Evolutionary conservation across 1,140 invertebrate species (phyloP).

Genomic region (Scaptomyza pallida): DNA sequence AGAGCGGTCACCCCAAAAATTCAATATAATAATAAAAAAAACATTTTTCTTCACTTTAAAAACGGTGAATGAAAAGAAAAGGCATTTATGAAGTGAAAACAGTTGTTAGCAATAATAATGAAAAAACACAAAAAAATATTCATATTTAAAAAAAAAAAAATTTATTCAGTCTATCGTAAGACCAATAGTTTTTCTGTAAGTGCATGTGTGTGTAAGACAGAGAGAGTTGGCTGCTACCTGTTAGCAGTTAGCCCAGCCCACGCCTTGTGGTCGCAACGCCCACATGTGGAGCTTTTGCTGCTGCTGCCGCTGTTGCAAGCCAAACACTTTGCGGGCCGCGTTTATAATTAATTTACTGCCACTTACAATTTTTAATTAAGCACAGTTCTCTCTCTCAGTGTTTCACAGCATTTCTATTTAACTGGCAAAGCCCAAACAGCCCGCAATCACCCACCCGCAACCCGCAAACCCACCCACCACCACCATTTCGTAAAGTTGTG

Average conservation of each 20-base stretch:
- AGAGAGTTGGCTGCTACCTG: neutral
- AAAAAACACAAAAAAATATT: too few species aligned
- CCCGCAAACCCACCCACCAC: neutral
- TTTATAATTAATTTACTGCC: slow-evolving; percentile 81
- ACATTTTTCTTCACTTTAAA: too few species aligned
- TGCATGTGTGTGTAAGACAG: neutral
- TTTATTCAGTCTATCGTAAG: too few species aligned
- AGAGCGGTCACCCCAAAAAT: too few species aligned
- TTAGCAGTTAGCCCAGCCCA: slow-evolving; percentile 1
- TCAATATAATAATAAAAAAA: too few species aligned
- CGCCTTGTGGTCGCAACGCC: slow-evolving; percentile 18
- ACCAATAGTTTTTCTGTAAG: neutral
- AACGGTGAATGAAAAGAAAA: too few species aligned
- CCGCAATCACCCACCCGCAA: neutral
- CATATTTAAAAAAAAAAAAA: too few species aligned
- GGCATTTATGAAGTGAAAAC: too few species aligned
- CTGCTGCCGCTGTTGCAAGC: slow-evolving; percentile 47
- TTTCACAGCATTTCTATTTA: slow-evolving; percentile 26
- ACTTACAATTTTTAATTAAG: slow-evolving; percentile 82
- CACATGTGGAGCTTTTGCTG: slow-evolving; percentile 55
- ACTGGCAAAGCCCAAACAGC: neutral
- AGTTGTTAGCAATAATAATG: too few species aligned
- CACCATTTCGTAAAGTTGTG: neutral
- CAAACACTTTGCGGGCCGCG: slow-evolving; percentile 75
- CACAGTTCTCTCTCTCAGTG: slow-evolving; percentile 36